A percentile compares a stretch with the other conserved stretches of the same genome.
Evolutionary conservation across 2,113 vertebrate species (phyloP).

Genomic region (Phodopus roborovskii): DNA sequence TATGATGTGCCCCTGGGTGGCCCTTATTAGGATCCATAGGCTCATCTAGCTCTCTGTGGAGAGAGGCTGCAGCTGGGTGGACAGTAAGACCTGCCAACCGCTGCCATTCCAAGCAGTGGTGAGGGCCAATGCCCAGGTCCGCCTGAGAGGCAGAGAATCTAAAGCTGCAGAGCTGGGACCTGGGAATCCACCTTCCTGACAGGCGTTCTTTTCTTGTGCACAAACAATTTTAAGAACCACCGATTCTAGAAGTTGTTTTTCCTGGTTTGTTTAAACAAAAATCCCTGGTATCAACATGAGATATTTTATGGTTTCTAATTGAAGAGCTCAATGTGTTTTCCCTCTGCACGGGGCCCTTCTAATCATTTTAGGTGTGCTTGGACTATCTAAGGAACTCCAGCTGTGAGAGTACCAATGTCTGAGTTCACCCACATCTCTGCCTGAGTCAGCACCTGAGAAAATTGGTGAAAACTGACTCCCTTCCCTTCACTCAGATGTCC

Average conservation of each 20-base stretch:
- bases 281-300: neutral
- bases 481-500: neutral
- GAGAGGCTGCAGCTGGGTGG: neutral
- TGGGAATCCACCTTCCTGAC: neutral
- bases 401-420: neutral
- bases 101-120: neutral
- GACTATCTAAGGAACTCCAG: neutral
- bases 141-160: neutral
- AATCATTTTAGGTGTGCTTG: neutral
- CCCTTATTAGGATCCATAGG: neutral
- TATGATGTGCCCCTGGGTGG: neutral
- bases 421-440: neutral
- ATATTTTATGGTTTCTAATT: neutral
- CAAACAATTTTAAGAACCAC: neutral
- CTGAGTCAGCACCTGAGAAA: neutral
- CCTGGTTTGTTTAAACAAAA: slow-evolving; percentile 29
- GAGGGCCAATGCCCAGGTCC: neutral
- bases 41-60: neutral
- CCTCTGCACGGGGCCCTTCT: neutral
- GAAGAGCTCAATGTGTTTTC: neutral
- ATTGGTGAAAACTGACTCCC: neutral
- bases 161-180: neutral
- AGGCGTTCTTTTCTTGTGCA: neutral
- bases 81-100: neutral
- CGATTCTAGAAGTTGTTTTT: neutral